These are phyloP conservation scores for Archilochus colubris DNA, from an alignment of 2,113 vertebrate genomes.

Conservation along the genomic window DNA sequence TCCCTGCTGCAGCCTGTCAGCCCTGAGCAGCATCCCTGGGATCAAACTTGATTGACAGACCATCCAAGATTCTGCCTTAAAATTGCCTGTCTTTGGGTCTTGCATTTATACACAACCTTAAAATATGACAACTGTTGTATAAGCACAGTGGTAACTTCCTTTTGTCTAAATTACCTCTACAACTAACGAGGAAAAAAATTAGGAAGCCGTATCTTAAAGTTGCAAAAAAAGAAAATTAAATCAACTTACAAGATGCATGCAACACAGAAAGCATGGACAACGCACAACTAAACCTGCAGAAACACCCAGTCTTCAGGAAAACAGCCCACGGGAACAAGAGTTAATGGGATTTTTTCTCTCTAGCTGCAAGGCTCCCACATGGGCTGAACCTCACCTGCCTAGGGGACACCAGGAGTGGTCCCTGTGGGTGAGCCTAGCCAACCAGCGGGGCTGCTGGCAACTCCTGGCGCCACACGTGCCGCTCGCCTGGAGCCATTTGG, in stretches of 20 bases:
- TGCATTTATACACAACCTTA: fast-evolving
- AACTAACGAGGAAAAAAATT: background rate
- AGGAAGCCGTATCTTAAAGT: background rate
- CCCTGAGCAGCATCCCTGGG: background rate
- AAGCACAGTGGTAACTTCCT: background rate
- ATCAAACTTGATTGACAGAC: background rate
- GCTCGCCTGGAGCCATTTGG: background rate
- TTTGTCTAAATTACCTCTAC: background rate
- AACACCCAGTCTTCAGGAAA: background rate
- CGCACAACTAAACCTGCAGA: background rate
- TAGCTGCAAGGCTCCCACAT: fast-evolving
- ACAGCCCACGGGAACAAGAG: background rate
- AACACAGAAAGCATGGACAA: background rate
- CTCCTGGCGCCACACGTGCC: background rate
- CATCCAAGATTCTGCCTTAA: background rate
- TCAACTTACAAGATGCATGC: fast-evolving
- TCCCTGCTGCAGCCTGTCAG: background rate
- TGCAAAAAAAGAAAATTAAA: background rate
- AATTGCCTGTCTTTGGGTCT: background rate
- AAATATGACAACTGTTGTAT: fast-evolving
- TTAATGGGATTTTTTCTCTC: background rate
- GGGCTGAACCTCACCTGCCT: background rate
- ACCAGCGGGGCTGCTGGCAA: too few relatives aligned
- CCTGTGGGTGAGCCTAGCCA: too few relatives aligned
- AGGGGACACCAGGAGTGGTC: too few relatives aligned